These are phyloP conservation scores for Heteractis magnifica DNA, from an alignment of 92 coral and sea anemone species.

Conservation along the genomic window DNA sequence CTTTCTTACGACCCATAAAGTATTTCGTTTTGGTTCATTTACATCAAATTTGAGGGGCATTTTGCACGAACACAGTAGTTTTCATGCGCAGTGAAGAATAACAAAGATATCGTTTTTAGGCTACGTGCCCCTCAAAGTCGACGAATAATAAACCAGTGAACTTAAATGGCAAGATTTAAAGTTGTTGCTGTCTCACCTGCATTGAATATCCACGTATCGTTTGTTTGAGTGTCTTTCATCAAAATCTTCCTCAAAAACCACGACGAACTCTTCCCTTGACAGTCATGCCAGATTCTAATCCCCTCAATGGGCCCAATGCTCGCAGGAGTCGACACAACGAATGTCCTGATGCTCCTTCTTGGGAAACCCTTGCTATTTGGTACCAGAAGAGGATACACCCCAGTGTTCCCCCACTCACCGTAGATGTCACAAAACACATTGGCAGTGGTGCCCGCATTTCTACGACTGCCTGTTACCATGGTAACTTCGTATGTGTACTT, in stretches of 20 bases:
- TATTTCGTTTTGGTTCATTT: too few relatives aligned
- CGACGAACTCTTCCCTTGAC: conserved; percentile 54
- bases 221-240: conserved; percentile 56
- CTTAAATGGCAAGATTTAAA: too few relatives aligned
- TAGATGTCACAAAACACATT: conserved; percentile 62
- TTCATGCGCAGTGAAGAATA: too few relatives aligned
- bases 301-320: conserved; percentile 54
- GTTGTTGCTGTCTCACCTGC: conserved; percentile 42
- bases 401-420: conserved; percentile 50
- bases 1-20: too few relatives aligned
- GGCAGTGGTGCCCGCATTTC: conserved; percentile 60
- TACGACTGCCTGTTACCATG: conserved; percentile 63
- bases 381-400: conserved; percentile 48
- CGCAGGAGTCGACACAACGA: conserved; percentile 51
- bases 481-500: conserved; percentile 57
- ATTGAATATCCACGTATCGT: conserved; percentile 57
- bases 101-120: too few relatives aligned
- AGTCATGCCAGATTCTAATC: conserved; percentile 73
- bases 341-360: conserved; percentile 64
- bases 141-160: too few relatives aligned
- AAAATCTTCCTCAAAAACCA: conserved; percentile 62
- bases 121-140: too few relatives aligned
- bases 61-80: too few relatives aligned
- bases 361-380: conserved; percentile 49
- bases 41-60: too few relatives aligned